Percentiles rank a stretch among this genome's conserved stretches.
Conservation (phyloP, 92 coral and sea anemone species). For the Palythoa grandiflora region DNA sequence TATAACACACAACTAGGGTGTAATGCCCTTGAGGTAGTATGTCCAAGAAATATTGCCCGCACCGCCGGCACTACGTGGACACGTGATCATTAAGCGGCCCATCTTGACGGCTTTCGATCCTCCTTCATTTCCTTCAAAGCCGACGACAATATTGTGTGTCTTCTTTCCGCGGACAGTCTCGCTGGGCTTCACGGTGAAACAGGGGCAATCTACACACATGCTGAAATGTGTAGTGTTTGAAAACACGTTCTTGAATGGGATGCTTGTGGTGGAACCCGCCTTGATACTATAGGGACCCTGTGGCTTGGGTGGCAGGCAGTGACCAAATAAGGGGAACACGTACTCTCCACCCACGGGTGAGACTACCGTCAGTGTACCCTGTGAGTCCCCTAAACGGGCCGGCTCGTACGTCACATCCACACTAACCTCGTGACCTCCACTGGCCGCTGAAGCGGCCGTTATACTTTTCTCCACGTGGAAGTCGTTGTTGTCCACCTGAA, state of each 20-base stretch:
- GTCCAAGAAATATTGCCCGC: slow-evolving; percentile 94
- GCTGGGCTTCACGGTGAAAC: slow-evolving; percentile 90
- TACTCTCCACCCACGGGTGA: slow-evolving; percentile 95
- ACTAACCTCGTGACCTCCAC: slow-evolving; percentile 98
- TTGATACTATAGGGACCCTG: slow-evolving; percentile 99
- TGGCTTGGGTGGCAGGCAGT: slow-evolving; percentile 95
- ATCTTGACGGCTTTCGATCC: slow-evolving; percentile 95
- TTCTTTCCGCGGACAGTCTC: slow-evolving; percentile 96
- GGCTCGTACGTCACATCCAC: slow-evolving; percentile 98
- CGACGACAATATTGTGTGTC: slow-evolving; percentile 89
- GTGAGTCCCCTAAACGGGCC: slow-evolving; percentile 94
- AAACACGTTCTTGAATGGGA: slow-evolving; percentile 97
- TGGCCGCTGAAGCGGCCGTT: slow-evolving; percentile 99
- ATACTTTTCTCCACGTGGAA: slow-evolving; percentile 96
- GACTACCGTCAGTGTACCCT: slow-evolving; percentile 80
- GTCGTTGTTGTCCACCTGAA: slow-evolving; percentile 92
- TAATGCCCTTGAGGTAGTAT: slow-evolving; percentile 87
- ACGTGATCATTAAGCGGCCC: slow-evolving; percentile 93
- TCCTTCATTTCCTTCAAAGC: slow-evolving; percentile 94
- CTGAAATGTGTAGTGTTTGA: slow-evolving; percentile 92
- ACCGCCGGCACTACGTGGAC: slow-evolving; percentile 94
- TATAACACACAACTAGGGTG: slow-evolving; percentile 58
- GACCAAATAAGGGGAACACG: slow-evolving; percentile 94
- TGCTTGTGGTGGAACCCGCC: slow-evolving; percentile 85
- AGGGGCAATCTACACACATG: slow-evolving; percentile 90